A percentile compares a stretch with the other conserved stretches of the same genome.
Evolutionary conservation across 2,888 invertebrate species (phyloP).

Genomic region (Tetropium fuscum): DNA sequence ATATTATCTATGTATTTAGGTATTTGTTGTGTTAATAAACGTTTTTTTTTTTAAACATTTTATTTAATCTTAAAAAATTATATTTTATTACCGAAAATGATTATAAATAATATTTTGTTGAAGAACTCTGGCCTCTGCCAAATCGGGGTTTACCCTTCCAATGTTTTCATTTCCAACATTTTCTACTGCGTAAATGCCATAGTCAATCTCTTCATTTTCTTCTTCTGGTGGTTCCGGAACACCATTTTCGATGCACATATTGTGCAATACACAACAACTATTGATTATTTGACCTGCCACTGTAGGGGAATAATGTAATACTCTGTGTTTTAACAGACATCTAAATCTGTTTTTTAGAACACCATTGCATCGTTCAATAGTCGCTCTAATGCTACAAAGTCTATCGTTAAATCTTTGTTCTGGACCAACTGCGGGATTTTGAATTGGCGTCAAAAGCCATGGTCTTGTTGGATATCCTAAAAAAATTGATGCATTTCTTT

Average conservation of each 20-base stretch:
- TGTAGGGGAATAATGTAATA: slow-evolving; percentile 26
- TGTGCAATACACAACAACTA: slow-evolving; percentile 29
- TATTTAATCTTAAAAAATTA: too few species aligned
- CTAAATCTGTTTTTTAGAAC: slow-evolving; percentile 31
- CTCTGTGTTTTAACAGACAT: slow-evolving; percentile 29
- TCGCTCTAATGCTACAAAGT: too few species aligned
- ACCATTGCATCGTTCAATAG: slow-evolving; percentile 28
- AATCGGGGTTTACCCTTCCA: not conserved
- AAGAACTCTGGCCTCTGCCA: not conserved
- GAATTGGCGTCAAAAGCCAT: too few species aligned
- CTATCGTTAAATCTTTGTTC: too few species aligned
- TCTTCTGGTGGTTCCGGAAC: not conserved
- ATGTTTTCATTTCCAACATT: not conserved
- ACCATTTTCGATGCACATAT: slow-evolving; percentile 24
- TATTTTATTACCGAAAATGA: too few species aligned
- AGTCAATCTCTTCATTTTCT: slow-evolving; percentile 3
- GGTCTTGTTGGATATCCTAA: too few species aligned
- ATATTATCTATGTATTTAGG: too few species aligned
- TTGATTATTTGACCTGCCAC: slow-evolving; percentile 26
- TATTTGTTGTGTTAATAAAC: too few species aligned
- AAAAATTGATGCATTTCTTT: too few species aligned
- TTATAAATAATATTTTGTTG: not conserved
- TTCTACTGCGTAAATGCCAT: not conserved
- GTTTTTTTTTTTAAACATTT: too few species aligned
- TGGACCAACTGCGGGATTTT: too few species aligned